Evolutionary conservation across 2,797 vertebrate species (phyloP).

Genomic region (Sebastes kiyomatsui): DNA sequence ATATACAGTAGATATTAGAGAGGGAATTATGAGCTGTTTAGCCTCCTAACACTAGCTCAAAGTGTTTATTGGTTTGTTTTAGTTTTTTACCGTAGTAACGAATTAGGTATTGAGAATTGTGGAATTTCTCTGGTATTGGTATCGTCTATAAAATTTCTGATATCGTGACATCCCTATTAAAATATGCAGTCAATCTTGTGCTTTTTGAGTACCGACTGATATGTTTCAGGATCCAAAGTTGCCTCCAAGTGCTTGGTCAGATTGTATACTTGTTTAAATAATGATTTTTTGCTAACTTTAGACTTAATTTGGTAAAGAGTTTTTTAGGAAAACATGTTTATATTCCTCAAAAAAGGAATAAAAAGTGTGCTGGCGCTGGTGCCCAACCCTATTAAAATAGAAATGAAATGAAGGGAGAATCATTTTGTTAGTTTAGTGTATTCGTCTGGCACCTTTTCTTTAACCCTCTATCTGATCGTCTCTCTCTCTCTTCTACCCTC

Average conservation of each 20-base stretch:
- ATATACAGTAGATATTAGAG: no score
- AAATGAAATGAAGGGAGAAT: not conserved
- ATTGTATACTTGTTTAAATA: not conserved
- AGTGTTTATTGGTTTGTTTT: no score
- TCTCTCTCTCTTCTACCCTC: conserved; percentile 32
- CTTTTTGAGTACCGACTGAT: not conserved
- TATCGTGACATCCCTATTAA: no score
- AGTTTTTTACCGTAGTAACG: no score
- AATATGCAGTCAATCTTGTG: not conserved
- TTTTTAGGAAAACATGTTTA: not conserved
- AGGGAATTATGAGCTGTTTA: no score
- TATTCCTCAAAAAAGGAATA: not conserved
- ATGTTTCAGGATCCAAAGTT: not conserved
- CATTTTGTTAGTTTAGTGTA: conserved; percentile 1
- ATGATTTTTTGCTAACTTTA: not conserved
- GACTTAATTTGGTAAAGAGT: not conserved
- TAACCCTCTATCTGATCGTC: conserved; percentile 22
- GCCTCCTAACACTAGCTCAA: no score
- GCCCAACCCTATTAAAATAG: not conserved
- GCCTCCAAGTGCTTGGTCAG: not conserved
- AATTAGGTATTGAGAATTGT: no score
- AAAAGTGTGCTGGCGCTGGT: not conserved
- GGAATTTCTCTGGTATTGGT: no score
- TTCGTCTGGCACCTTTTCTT: conserved; percentile 9
- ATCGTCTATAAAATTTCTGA: no score